phyloP scores from a whole-genome alignment of 2,888 invertebrate genomes.

The Myathropa florea region DNA sequence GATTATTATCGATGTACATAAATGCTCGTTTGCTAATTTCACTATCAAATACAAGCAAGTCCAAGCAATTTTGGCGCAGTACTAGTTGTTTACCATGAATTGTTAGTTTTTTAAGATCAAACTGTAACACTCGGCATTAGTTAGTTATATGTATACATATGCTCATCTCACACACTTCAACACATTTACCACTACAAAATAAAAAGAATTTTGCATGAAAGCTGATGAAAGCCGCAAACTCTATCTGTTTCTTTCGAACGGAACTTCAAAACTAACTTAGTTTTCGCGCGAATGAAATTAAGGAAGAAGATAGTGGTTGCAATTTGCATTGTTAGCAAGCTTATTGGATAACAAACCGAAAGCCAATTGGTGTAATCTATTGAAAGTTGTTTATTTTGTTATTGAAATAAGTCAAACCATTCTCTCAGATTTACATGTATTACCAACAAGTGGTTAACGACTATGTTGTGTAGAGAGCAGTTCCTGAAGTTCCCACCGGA shows the following conservation, averaged over 20 bases:
- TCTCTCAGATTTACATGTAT: neutral
- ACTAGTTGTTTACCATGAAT: too few relatives aligned
- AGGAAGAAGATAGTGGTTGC: neutral
- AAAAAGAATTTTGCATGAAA: neutral
- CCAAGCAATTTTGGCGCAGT: too few relatives aligned
- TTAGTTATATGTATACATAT: neutral
- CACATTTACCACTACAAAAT: neutral
- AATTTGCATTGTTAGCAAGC: neutral
- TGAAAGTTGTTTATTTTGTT: too few relatives aligned
- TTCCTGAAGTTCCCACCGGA: slow-evolving; percentile 47
- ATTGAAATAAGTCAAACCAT: neutral
- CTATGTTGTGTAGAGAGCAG: slow-evolving; percentile 44
- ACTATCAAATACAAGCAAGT: too few relatives aligned
- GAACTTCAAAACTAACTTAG: slow-evolving; percentile 6
- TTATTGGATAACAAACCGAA: neutral
- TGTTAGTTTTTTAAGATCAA: too few relatives aligned
- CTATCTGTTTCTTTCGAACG: slow-evolving; percentile 6
- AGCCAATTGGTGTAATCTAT: neutral
- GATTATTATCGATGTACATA: neutral
- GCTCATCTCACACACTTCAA: neutral
- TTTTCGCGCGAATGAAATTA: neutral
- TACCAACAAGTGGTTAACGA: neutral
- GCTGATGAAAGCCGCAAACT: neutral
- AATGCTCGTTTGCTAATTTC: too few relatives aligned
- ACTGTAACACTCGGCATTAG: neutral